These are phyloP conservation scores for Molossus molossus DNA, from an alignment of 2,797 vertebrate species.

Conservation along the genomic window DNA sequence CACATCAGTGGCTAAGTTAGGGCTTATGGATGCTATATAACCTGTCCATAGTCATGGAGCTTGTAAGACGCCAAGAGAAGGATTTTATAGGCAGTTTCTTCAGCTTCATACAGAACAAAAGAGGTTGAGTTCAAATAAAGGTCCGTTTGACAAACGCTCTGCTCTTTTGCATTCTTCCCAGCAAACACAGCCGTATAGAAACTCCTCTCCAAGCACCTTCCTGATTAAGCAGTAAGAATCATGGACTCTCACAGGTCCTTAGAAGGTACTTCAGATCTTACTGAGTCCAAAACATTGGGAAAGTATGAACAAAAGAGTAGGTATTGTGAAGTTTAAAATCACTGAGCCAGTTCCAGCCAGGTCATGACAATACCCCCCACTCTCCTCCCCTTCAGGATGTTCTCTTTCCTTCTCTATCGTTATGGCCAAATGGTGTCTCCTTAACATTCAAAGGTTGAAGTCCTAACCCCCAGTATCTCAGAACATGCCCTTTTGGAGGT, in stretches of 20 bases:
- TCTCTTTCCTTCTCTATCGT: not conserved
- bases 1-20: not conserved
- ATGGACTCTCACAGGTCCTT: not conserved
- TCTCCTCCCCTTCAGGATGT: not conserved
- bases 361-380: not conserved
- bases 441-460: not conserved
- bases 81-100: not conserved
- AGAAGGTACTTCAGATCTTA: not conserved
- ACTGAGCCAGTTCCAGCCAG: not conserved
- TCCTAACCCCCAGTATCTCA: not conserved
- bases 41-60: not conserved
- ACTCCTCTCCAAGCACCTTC: not conserved
- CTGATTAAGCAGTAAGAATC: constrained; percentile 11
- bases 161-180: not conserved
- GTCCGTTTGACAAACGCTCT: not conserved
- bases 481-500: not conserved
- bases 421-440: not conserved
- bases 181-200: not conserved
- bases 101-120: not conserved
- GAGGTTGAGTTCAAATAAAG: not conserved
- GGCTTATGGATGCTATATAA: not conserved
- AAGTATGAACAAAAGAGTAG: not conserved
- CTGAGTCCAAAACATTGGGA: not conserved
- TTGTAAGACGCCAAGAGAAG: not conserved
- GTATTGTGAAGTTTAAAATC: not conserved